Evolutionary conservation across 1,140 invertebrate genomes (phyloP).

Genomic region (Drosophila aff.): DNA sequence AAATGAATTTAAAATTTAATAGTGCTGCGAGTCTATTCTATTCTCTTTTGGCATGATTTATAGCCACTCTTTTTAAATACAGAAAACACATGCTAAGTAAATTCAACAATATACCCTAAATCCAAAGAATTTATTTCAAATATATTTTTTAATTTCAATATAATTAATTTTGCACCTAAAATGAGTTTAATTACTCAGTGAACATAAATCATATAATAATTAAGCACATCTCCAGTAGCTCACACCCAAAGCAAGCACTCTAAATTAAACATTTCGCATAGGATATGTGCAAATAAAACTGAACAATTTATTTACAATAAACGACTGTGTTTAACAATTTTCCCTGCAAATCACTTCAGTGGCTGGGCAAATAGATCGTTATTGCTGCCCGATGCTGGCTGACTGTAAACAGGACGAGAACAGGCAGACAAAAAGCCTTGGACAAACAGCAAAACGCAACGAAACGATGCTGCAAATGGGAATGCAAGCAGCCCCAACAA

Average conservation of each 20-base stretch:
- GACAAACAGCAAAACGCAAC: slow-evolving; percentile 49
- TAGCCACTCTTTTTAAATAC: neutral
- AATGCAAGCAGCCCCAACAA: slow-evolving; percentile 34
- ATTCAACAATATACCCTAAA: too few relatives aligned
- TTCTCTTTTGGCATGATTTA: neutral
- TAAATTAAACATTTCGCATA: slow-evolving; percentile 22
- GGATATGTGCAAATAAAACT: slow-evolving; percentile 16
- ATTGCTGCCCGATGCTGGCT: slow-evolving; percentile 34
- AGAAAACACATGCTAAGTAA: neutral
- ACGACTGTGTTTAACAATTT: slow-evolving; percentile 37
- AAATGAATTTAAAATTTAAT: slow-evolving; percentile 16
- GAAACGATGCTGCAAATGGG: slow-evolving; percentile 52
- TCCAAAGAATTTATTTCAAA: neutral
- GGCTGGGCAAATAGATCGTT: slow-evolving; percentile 65
- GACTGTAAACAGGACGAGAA: slow-evolving; percentile 26
- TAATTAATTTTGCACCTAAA: neutral
- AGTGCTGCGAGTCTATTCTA: neutral
- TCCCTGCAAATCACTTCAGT: slow-evolving; percentile 42
- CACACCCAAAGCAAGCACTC: slow-evolving; percentile 3
- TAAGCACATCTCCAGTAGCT: neutral
- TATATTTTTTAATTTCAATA: neutral
- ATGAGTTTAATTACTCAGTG: neutral
- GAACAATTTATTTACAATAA: slow-evolving; percentile 43
- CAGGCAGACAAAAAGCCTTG: slow-evolving; percentile 41
- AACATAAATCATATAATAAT: neutral